Evolutionary conservation across 2,888 invertebrate genomes (phyloP), one percentile per base, ranked within the genome.

Genomic region (Artemia sinica): DNA sequence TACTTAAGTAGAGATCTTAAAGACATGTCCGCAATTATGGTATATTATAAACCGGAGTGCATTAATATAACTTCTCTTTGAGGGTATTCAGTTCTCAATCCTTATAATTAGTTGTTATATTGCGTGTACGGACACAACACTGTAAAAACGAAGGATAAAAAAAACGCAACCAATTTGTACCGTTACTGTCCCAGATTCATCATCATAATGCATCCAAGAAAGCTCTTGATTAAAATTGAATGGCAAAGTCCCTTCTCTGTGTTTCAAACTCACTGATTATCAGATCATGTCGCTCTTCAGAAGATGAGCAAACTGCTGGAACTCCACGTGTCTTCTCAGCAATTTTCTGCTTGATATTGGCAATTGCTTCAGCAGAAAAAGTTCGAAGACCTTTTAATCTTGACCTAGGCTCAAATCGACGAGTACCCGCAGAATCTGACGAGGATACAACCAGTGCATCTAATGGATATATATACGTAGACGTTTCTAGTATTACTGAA

Each of bases 381-480:
- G n/a, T 58, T 10, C 28, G n/a, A n/a, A 58, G 28, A 10, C 63
- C 28, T 28, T 58, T 58, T 8, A 58, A 28, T 10, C 63, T 58
- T 28, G 63, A 58, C 28, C 63, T n/a, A 8, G 63, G 63, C 28
- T 28, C 63, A 58, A 8, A 58, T n/a, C 28, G 63, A 28, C 28
- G 14, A 18, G 63, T 9, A 11, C n/a, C 11, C 8, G 63, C 12
- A 10, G 8, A 18, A 58, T 58, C 63, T 2, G 28, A 58, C n/a
- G 63, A 58, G n/a, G 63, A 28, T 28, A 58, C 63, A 58, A 58
- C 63, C n/a, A 11, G 14, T 8, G 63, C 63, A 58, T 58, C 63
- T 9, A 58, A 28, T 18, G 63, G 63, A 58, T 58, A 58, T 18
- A 28, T 58, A 58, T 58, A 58, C 14, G n/a, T n/a, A 28, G 63